Conservation (phyloP, 2,888 invertebrate species). For the Sarcophaga subvicina region DNA sequence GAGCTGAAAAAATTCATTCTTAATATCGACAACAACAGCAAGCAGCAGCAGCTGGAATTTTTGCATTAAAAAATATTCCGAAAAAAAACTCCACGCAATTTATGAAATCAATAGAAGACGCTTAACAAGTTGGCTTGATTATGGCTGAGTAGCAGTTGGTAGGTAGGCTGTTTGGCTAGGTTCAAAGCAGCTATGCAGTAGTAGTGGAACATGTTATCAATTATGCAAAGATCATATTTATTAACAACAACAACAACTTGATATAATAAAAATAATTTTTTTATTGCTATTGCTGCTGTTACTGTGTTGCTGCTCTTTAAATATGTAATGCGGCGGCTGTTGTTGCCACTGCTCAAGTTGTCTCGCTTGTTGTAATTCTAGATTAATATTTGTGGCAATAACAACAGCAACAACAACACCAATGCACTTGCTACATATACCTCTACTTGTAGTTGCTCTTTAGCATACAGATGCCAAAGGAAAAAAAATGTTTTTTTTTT, state of each 20-base stretch:
- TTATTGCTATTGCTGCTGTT: background rate
- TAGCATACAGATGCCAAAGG: background rate
- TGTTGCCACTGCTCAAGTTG: conserved; percentile 39
- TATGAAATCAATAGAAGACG: conserved; percentile 47
- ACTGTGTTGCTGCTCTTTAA: background rate
- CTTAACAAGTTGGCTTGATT: background rate
- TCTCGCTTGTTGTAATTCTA: conserved; percentile 61
- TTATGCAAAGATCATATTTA: conserved; percentile 62
- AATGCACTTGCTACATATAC: conserved; percentile 12
- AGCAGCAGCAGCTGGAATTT: conserved; percentile 51
- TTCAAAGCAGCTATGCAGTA: conserved; percentile 19
- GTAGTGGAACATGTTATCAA: conserved; percentile 64
- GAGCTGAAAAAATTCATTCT: conserved; percentile 28
- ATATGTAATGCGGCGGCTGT: background rate
- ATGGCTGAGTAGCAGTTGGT: background rate
- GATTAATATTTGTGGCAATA: conserved; percentile 57
- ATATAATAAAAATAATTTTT: conserved; percentile 12
- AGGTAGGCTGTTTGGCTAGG: background rate
- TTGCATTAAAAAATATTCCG: conserved; percentile 53
- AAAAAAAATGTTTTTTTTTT: background rate
- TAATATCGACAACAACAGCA: background rate
- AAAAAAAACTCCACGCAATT: conserved; percentile 58
- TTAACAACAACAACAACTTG: conserved; percentile 42
- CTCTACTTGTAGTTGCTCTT: background rate
- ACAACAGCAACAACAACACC: background rate